Conservation (phyloP, 2,888 invertebrate species). For the Polietes domitor region DNA sequence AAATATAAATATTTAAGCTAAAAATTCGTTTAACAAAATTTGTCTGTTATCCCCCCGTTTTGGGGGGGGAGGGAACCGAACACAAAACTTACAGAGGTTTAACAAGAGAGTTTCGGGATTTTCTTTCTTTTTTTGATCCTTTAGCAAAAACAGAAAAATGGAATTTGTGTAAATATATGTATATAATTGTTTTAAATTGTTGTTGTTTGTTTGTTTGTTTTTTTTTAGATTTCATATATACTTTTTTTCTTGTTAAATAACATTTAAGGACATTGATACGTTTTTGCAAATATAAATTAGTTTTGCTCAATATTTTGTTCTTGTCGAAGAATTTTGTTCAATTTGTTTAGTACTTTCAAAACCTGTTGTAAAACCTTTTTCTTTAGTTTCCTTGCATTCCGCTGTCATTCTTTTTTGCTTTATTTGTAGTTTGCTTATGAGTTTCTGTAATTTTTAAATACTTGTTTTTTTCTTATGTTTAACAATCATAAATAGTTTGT, state of each 20-base stretch:
- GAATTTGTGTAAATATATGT: constrained; percentile 57
- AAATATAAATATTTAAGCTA: constrained; percentile 65
- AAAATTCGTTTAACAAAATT: constrained; percentile 56
- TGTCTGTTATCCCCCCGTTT: not conserved
- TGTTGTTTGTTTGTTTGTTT: too few species aligned
- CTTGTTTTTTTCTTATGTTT: constrained; percentile 51
- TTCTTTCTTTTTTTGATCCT: constrained; percentile 17
- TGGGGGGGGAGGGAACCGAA: not conserved
- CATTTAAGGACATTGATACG: constrained; percentile 64
- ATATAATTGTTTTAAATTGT: constrained; percentile 7
- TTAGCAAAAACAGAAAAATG: constrained; percentile 18
- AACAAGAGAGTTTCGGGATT: constrained; percentile 1
- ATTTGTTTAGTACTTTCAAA: not conserved
- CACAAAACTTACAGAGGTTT: constrained; percentile 11
- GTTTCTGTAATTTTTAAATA: constrained; percentile 10
- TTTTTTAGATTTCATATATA: constrained; percentile 28
- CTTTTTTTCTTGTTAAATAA: constrained; percentile 49
- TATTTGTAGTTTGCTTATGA: constrained; percentile 25
- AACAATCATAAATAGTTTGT: constrained; percentile 66
- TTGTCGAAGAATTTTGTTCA: not conserved
- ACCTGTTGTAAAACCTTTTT: constrained; percentile 29
- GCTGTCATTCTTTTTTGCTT: constrained; percentile 8
- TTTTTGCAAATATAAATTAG: constrained; percentile 60
- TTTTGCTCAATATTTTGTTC: constrained; percentile 26
- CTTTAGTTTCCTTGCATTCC: constrained; percentile 5